Percentiles rank a stretch among this genome's conserved stretches.
phyloP scores from a whole-genome alignment of 1,140 invertebrate genomes.

The Spodoptera litura region DNA sequence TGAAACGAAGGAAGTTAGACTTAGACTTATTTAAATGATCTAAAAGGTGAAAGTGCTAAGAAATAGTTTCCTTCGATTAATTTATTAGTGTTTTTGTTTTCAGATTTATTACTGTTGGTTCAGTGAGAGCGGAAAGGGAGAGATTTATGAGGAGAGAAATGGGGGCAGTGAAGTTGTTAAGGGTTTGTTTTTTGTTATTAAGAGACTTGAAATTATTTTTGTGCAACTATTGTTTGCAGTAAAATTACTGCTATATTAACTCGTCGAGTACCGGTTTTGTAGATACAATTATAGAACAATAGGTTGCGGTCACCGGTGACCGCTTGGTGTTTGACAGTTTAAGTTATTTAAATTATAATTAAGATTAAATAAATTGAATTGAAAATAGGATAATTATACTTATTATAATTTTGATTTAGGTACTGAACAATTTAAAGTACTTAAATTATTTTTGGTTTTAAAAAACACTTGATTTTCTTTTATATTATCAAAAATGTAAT shows the following conservation, averaged over 20 bases:
- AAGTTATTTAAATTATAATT: too few relatives aligned
- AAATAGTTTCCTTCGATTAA: constrained; percentile 32
- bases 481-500: not conserved
- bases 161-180: not conserved
- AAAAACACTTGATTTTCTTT: too few relatives aligned
- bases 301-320: too few relatives aligned
- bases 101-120: constrained; percentile 10
- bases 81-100: constrained; percentile 6
- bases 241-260: too few relatives aligned
- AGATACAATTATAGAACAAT: too few relatives aligned
- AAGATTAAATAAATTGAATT: not conserved
- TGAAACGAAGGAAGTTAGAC: constrained; percentile 3
- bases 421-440: not conserved
- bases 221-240: too few relatives aligned
- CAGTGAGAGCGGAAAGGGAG: not conserved
- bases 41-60: constrained; percentile 34
- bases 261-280: too few relatives aligned
- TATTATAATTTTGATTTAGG: not conserved
- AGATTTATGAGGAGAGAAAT: not conserved
- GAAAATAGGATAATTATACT: not conserved
- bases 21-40: constrained; percentile 8
- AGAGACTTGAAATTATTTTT: not conserved
- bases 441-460: not conserved
- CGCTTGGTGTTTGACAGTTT: too few relatives aligned
- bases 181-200: not conserved